Evolutionary conservation across 2,888 invertebrate genomes (phyloP).

Genomic region (Syrphus vitripennis): DNA sequence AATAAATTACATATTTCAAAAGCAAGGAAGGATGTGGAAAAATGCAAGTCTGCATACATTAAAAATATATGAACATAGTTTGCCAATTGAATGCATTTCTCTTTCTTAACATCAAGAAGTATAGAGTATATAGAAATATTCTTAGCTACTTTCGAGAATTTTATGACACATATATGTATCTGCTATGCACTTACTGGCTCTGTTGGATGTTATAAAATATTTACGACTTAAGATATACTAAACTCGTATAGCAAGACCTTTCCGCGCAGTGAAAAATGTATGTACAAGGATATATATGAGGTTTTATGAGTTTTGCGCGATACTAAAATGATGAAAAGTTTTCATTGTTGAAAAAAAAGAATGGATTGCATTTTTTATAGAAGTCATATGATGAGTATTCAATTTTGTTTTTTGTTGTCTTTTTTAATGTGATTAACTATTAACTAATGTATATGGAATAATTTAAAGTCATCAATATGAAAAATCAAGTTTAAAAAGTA

Average conservation of each 20-base stretch:
- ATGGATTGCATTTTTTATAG: not conserved
- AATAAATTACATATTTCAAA: not conserved
- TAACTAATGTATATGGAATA: too few relatives aligned
- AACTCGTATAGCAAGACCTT: not conserved
- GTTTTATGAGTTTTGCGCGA: not conserved
- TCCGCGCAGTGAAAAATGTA: not conserved
- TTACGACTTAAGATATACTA: conserved; percentile 25
- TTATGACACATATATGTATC: conserved; percentile 32
- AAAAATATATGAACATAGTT: not conserved
- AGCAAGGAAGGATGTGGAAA: not conserved
- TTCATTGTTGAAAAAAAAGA: not conserved
- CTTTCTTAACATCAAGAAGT: not conserved
- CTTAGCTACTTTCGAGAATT: conserved; percentile 14
- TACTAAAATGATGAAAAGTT: not conserved
- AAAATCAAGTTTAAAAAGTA: too few relatives aligned
- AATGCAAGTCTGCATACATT: not conserved
- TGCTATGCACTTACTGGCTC: conserved; percentile 11
- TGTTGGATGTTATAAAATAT: conserved; percentile 34
- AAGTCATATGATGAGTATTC: not conserved
- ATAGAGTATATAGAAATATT: not conserved
- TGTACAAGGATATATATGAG: not conserved
- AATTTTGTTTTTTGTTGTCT: not conserved
- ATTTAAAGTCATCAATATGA: too few relatives aligned
- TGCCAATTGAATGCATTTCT: not conserved
- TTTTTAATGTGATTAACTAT: not conserved